Percentiles rank a stretch among this genome's conserved stretches.
These are phyloP conservation scores for Trichonephila clavata DNA, from an alignment of 1,140 invertebrate species.

Conservation along the genomic window DNA sequence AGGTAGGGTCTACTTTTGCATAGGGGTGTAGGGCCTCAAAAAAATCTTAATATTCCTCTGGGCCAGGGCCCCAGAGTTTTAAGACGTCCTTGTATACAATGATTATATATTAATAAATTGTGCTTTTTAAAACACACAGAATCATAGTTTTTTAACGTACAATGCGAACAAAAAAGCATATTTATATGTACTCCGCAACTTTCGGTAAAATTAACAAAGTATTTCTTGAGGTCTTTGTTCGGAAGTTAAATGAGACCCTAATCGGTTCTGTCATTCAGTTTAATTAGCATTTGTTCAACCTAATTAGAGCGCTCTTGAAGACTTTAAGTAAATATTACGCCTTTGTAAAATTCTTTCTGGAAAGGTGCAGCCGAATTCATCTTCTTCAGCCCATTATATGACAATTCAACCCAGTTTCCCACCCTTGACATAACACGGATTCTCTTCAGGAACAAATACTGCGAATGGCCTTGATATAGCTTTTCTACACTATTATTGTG, in stretches of 20 bases:
- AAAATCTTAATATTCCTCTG: too few relatives aligned
- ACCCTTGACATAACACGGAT: constrained; percentile 34
- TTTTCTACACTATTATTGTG: background rate
- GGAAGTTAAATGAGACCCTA: background rate
- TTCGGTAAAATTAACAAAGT: too few relatives aligned
- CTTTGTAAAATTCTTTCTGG: background rate
- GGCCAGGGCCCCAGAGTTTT: too few relatives aligned
- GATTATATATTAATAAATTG: too few relatives aligned
- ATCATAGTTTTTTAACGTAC: too few relatives aligned
- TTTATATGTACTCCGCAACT: too few relatives aligned
- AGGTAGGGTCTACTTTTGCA: too few relatives aligned
- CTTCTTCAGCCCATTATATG: constrained; percentile 17
- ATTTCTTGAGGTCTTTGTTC: background rate
- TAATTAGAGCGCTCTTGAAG: constrained; percentile 10
- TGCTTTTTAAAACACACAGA: too few relatives aligned
- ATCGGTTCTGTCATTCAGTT: background rate
- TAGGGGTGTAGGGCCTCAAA: too few relatives aligned
- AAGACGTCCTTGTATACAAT: too few relatives aligned
- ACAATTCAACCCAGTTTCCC: constrained; percentile 34
- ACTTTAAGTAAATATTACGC: constrained; percentile 15
- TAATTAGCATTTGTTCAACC: constrained; percentile 20
- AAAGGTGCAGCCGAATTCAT: background rate
- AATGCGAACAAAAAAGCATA: too few relatives aligned
- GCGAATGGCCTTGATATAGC: constrained; percentile 17
- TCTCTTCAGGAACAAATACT: background rate